Base-by-base conservation (phyloP, 2,888 invertebrate species). In the Cosmopolites sordidus region DNA sequence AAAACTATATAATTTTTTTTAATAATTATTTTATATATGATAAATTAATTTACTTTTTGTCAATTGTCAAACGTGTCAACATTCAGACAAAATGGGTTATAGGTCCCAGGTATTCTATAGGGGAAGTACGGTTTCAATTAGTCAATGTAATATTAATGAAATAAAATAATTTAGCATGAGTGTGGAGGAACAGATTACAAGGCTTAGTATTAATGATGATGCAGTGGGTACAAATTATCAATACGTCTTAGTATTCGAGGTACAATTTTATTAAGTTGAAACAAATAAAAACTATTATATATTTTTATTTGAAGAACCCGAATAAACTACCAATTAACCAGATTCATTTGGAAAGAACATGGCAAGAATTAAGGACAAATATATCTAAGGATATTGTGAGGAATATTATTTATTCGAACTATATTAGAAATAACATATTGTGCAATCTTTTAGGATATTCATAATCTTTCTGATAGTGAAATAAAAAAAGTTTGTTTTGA, bases 311-410 rank as follows among this genome's bases (percentile, higher is more conserved):
- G 66, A 68, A 84, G 83, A 83, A 84, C 67, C 79, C 80, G 16
- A 74, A 78, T 39, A 78, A 79, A 62, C 73, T 80, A 58, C 80
- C 83, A 1, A 74, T 82, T 43, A 81, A 80, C 62, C 66, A 70
- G 61, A 63, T 74, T 44, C 66, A 67, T 60, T 60, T 73, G 43
- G 70, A 72, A 49, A 62, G 62, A 53, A 60, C 57, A 18, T 62
- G 58, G 50, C 56, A 61, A 45, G 64, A 64, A 46, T 58, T 65
- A 48, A 62, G 58, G 30, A 62, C 58, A 50, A 61, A 66, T 42
- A 17, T 59, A 11, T 59, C 63, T 45, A 63, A 60, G 45, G 51
- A 60, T 43, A 43, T 62, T 44, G 67, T 68, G 57, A 63, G 60
- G 41, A 16, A 43, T 2, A 8, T 40, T 16, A 33, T 12, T 16